Percentiles rank a stretch among this genome's conserved stretches.
phyloP scores from a whole-genome alignment of 92 coral and sea anemone species.

The Porites divaricata region DNA sequence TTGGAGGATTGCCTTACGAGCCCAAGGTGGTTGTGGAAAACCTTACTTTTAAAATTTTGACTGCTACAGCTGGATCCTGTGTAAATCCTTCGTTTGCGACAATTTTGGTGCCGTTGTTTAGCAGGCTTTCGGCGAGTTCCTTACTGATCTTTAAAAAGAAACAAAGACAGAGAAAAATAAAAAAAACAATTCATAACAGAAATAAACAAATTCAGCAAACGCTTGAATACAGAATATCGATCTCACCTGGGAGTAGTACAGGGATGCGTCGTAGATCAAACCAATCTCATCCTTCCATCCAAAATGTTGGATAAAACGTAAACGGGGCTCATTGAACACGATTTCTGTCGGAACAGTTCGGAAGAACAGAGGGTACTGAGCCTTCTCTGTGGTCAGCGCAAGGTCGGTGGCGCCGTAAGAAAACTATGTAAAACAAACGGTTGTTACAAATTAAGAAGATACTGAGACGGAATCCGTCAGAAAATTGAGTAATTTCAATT shows the following conservation, averaged over 20 bases:
- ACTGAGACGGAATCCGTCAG: too few relatives aligned
- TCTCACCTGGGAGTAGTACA: slow-evolving; percentile 64
- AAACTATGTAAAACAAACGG: slow-evolving; percentile 63
- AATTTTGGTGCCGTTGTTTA: slow-evolving; percentile 50
- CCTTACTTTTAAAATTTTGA: slow-evolving; percentile 53
- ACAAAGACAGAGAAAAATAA: background rate
- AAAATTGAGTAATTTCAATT: too few relatives aligned
- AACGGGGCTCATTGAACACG: slow-evolving; percentile 74
- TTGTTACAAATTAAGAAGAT: background rate
- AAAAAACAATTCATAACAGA: too few relatives aligned
- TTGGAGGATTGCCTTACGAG: too few relatives aligned
- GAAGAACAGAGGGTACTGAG: slow-evolving; percentile 81
- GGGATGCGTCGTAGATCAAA: slow-evolving; percentile 67
- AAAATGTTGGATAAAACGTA: slow-evolving; percentile 65
- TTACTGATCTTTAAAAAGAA: slow-evolving; percentile 36
- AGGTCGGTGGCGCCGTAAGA: slow-evolving; percentile 89
- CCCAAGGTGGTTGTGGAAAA: background rate
- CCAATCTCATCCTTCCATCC: slow-evolving; percentile 89
- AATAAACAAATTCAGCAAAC: background rate
- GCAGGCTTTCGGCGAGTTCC: slow-evolving; percentile 48
- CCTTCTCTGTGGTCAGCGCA: slow-evolving; percentile 70
- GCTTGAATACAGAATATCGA: background rate
- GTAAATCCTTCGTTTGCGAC: slow-evolving; percentile 74
- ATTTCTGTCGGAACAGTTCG: slow-evolving; percentile 77
- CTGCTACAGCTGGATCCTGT: slow-evolving; percentile 54